Conservation (phyloP, 1,140 invertebrate species). For the Temnothorax nylanderi region DNA sequence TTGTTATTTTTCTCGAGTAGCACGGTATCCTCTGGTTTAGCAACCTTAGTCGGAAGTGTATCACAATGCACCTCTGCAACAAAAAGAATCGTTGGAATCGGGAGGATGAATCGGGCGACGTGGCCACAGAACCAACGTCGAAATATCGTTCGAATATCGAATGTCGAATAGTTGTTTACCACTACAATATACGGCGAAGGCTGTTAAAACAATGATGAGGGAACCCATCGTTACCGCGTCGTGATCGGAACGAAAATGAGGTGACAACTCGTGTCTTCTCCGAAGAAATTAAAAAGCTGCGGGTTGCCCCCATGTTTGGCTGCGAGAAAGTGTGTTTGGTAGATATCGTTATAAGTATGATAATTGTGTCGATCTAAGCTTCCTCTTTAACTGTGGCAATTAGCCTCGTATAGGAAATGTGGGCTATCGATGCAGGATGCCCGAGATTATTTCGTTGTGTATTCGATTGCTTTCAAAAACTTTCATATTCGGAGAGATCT, state of each 20-base stretch:
- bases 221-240: constrained; percentile 62
- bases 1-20: background rate
- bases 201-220: constrained; percentile 31
- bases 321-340: constrained; percentile 67
- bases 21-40: background rate
- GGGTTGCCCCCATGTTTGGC: constrained; percentile 67
- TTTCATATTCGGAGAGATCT: constrained; percentile 20
- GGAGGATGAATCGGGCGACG: background rate
- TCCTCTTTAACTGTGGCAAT: constrained; percentile 22
- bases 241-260: constrained; percentile 62
- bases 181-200: constrained; percentile 9
- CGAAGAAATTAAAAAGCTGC: constrained; percentile 65
- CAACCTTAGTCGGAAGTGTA: background rate
- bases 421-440: constrained; percentile 24
- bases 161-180: constrained; percentile 56
- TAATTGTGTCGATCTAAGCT: constrained; percentile 47
- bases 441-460: constrained; percentile 28
- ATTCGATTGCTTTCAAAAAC: constrained; percentile 6
- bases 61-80: constrained; percentile 29
- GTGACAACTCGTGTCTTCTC: constrained; percentile 48
- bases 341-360: constrained; percentile 66
- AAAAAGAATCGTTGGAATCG: background rate
- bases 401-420: constrained; percentile 50
- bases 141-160: constrained; percentile 1
- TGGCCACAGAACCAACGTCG: background rate